Evolutionary conservation across 2,113 vertebrate genomes (phyloP).

Genomic region (Meles meles): DNA sequence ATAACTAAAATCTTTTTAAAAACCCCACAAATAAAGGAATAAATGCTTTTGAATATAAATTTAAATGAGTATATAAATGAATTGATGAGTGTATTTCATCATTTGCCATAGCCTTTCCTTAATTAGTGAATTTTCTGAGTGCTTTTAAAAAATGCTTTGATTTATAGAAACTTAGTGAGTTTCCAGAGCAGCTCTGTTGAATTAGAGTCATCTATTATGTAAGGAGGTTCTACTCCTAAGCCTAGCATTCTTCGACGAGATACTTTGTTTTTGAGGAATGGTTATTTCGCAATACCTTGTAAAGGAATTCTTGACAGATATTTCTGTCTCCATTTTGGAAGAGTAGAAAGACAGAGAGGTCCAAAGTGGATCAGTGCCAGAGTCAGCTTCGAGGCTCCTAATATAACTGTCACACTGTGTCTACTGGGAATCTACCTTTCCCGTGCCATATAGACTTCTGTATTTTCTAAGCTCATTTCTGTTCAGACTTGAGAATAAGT

Average conservation of each 20-base stretch:
- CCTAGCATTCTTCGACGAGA: not conserved
- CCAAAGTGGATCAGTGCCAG: not conserved
- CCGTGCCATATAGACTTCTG: not conserved
- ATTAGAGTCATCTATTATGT: not conserved
- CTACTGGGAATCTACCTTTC: not conserved
- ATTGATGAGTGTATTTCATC: not conserved
- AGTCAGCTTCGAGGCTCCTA: not conserved
- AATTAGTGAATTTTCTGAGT: constrained; percentile 8
- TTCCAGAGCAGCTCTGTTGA: not conserved
- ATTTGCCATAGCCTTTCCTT: constrained; percentile 20
- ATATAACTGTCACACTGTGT: not conserved
- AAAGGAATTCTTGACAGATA: not conserved
- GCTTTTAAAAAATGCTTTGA: constrained; percentile 48
- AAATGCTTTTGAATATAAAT: constrained; percentile 13
- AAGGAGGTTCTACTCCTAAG: not conserved
- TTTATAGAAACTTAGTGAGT: constrained; percentile 6
- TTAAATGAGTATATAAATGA: not conserved
- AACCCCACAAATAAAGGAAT: not conserved
- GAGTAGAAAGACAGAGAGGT: not conserved
- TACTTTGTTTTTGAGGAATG: not conserved
- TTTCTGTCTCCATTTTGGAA: constrained; percentile 16
- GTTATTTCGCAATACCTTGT: not conserved
- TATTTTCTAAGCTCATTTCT: constrained; percentile 17
- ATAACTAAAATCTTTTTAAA: not conserved
- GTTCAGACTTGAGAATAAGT: not conserved